Base-by-base conservation (phyloP, 2,797 vertebrate genomes). In the Paguma larvata region DNA sequence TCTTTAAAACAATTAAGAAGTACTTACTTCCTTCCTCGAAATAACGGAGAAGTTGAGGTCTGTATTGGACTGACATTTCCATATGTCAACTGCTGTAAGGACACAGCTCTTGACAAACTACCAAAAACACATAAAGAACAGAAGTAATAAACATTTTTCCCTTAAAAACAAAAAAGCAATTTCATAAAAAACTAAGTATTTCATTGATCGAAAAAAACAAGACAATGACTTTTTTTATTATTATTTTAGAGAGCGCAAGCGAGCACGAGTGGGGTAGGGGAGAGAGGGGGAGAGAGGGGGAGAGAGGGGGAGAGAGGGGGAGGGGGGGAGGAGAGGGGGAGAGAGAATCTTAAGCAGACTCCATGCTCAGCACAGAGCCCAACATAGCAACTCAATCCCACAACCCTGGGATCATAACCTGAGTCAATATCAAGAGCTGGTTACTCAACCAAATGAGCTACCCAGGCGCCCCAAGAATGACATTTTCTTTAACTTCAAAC, bases 1-100 rank as follows among this genome's bases (percentile, higher is more conserved):
- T 80, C 70, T 82, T 91, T 75, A 88, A 95, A 96, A 90, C 90
- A 91, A 83, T 6, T 85, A 86, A 97, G n/a, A 97, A 94, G 38
- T 83, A 98, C 99, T 99, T 98, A 99, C 99, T 99, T 99, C 97
- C 98, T 98, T 98, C 98, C 98, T 98, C 97, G 98, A 98, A 98
- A 98, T 65, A 97, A 75, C 0, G 98, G 91, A 15, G 97, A 89
- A 88, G 96, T 21, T 27, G 98, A 96, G 0, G 14, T 96, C 88
- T 44, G 94, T 77, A 91, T 82, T 73, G 98, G 94, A 94, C 97
- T 98, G 79, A 73, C 85, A 97, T 91, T 98, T 95, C 96, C 73
- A 0, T 98, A 98, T 27, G 97, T 94, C 97, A 98, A 78, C 23
- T 97, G 98, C 95, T 98, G 98, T 86, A 98, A 63, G 14, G 97